Conservation (phyloP, 2,888 invertebrate species). For the Acrocyrtus sp. region DNA sequence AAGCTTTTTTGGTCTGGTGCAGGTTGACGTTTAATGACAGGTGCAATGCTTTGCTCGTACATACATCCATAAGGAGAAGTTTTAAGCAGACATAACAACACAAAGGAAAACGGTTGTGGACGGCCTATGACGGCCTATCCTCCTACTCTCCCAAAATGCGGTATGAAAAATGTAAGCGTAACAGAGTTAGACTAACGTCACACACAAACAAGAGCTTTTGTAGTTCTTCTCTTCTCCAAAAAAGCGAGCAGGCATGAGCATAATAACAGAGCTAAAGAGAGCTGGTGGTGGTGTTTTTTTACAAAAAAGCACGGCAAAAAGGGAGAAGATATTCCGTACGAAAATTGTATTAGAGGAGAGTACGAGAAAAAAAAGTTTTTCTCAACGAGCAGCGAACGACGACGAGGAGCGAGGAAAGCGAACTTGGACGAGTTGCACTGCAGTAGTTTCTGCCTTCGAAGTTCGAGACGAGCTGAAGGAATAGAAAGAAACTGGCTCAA, state of each 20-base stretch:
- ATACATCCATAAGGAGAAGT: constrained; percentile 13
- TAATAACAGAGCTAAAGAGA: background rate
- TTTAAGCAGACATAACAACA: constrained; percentile 22
- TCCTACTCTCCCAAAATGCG: constrained; percentile 7
- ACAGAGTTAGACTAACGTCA: background rate
- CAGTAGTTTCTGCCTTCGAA: too few relatives aligned
- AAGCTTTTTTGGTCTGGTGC: too few relatives aligned
- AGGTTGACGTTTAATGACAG: constrained; percentile 56
- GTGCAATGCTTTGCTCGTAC: too few relatives aligned
- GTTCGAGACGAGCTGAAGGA: too few relatives aligned
- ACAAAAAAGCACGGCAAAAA: background rate
- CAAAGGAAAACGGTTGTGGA: background rate
- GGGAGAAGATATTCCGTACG: too few relatives aligned
- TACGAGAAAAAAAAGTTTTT: too few relatives aligned
- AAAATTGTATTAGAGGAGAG: too few relatives aligned
- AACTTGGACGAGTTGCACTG: too few relatives aligned
- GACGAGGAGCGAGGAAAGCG: too few relatives aligned
- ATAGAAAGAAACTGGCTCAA: too few relatives aligned
- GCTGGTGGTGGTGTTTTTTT: too few relatives aligned
- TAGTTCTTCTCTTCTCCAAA: constrained; percentile 26
- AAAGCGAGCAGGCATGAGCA: background rate
- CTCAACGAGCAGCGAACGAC: background rate
- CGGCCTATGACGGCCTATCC: background rate
- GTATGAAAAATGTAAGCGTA: background rate
- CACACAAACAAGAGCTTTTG: constrained; percentile 30